These are phyloP conservation scores for Rhodinocichla rosea DNA, from an alignment of 2,113 vertebrate species.

Conservation along the genomic window DNA sequence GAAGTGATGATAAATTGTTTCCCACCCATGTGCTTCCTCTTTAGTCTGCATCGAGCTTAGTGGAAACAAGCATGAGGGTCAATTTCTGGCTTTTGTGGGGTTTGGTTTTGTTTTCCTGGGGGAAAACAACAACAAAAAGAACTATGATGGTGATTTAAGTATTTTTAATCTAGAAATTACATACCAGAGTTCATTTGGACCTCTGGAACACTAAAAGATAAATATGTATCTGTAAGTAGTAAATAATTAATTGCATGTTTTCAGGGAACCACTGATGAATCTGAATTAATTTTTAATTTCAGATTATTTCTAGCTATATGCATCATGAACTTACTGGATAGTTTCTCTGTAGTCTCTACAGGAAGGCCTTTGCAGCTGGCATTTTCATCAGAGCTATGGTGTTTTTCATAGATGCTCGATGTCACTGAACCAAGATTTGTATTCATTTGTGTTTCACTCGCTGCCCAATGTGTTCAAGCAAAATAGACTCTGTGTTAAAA, in stretches of 20 bases:
- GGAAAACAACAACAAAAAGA: background rate
- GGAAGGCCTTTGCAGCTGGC: background rate
- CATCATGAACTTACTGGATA: background rate
- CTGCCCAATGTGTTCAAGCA: background rate
- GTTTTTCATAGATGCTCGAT: background rate
- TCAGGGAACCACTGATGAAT: background rate
- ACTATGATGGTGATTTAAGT: background rate
- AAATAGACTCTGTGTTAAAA: background rate
- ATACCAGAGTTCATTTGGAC: background rate
- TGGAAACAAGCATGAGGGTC: background rate
- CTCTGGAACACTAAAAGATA: background rate
- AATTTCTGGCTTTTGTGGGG: background rate
- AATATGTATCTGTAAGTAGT: background rate
- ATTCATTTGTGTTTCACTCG: background rate
- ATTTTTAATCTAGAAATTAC: background rate
- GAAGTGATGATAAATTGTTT: background rate
- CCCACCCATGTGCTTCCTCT: background rate
- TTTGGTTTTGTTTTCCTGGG: background rate
- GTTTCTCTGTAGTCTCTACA: background rate
- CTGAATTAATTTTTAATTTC: constrained; percentile 11
- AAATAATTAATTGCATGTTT: constrained; percentile 22
- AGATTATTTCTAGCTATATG: background rate
- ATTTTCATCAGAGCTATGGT: background rate
- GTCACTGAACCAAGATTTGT: background rate
- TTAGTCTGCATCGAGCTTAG: background rate